Evolutionary conservation across 2,113 vertebrate species (phyloP), one percentile per base, ranked within the genome.

Genomic region (Cyprinus carpio): DNA sequence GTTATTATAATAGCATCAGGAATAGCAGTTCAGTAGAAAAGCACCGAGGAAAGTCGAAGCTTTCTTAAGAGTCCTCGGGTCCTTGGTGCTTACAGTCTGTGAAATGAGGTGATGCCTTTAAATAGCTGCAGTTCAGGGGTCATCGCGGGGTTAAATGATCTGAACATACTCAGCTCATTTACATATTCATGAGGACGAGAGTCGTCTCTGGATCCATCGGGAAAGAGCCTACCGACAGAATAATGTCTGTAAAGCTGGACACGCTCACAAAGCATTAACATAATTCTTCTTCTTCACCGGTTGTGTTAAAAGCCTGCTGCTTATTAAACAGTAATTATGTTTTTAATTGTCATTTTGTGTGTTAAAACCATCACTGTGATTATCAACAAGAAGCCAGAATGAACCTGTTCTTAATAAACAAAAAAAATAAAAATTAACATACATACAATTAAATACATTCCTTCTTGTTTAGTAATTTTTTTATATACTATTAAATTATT

Each of bases 61-160:
- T 65, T 65, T 65, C 62, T 65, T n/a, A n/a, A n/a, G 6, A 16
- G 62, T 29, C 27, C 27, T 31, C 27, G 2, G 27, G 64, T 27
- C 15, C 64, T 31, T 8, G 15, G 1, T 67, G 64, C 62, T 65
- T 29, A 29, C 62, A 16, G 62, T 65, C 62, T 65, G 62, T 92
- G 89, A 92, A 93, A 92, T 91, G 83, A 91, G 84, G 81, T 90
- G 85, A 86, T 34, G 37, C 78, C 90, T 91, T 91, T 89, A 92
- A 92, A 92, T 91, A 92, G 84, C 83, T 2, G 46, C n/a, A 69
- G 90, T 18, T 31, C 64, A 67, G 64, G 15, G 29, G 29, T 69
- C 65, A 81, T 83, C 46, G 25, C 15, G 71, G 84, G 90, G 91
- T 93, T 92, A 93, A 92, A 92, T 89, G 88, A 83, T 87, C 78